phyloP scores from a whole-genome alignment of 2,113 vertebrate species.

The Sylvia atricapilla region DNA sequence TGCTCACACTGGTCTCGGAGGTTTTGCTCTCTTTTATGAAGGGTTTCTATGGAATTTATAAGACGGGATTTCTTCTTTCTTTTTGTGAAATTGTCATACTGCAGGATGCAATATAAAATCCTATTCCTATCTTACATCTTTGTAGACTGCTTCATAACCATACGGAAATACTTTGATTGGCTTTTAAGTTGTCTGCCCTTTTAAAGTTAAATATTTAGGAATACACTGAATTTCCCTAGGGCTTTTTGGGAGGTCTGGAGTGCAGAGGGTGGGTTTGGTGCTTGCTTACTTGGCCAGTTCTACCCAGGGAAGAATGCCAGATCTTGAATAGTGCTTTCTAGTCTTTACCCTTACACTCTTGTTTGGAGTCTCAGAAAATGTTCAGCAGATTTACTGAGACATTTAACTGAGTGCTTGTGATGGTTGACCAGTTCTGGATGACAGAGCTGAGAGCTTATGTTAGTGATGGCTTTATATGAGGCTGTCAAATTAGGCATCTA shows the following conservation, averaged over 20 bases:
- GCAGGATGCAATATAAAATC: background rate
- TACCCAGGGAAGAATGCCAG: background rate
- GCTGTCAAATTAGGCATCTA: background rate
- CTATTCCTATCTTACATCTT: background rate
- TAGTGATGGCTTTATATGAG: background rate
- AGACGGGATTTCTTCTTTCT: background rate
- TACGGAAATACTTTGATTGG: background rate
- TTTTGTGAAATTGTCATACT: background rate
- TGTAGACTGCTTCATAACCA: background rate
- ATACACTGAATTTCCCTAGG: background rate
- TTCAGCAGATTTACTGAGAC: background rate
- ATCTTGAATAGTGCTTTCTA: background rate
- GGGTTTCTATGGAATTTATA: background rate
- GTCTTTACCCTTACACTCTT: background rate
- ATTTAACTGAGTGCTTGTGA: background rate
- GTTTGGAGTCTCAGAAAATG: constrained; percentile 9
- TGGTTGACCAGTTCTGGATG: background rate
- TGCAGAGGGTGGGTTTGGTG: background rate
- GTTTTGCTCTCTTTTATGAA: background rate
- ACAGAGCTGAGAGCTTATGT: background rate
- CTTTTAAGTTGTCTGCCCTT: background rate
- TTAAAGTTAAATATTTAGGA: background rate
- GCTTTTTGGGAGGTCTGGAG: background rate
- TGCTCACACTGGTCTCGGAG: background rate
- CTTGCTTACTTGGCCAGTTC: background rate